Evolutionary conservation across 2,888 invertebrate species (phyloP).

Genomic region (Globia sparganii): DNA sequence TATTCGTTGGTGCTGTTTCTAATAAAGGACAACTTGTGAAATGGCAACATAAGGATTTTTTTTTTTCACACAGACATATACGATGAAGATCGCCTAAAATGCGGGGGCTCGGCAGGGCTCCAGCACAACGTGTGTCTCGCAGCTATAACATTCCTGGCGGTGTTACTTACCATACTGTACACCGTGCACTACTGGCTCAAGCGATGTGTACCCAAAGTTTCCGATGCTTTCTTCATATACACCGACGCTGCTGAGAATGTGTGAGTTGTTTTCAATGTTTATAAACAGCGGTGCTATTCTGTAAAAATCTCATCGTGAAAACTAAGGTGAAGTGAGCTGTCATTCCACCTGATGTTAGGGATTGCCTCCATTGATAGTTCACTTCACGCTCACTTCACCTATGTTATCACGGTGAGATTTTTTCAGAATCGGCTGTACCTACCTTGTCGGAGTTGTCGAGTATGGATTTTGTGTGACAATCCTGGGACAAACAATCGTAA

Average conservation of each 20-base stretch:
- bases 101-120: constrained; percentile 72
- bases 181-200: constrained; percentile 84
- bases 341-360: no score
- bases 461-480: neutral
- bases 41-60: neutral
- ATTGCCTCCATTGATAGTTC: no score
- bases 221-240: constrained; percentile 86
- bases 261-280: constrained; percentile 69
- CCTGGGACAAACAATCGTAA: neutral
- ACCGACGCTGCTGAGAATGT: constrained; percentile 83
- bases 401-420: no score
- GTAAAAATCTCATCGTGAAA: no score
- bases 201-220: constrained; percentile 84
- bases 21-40: constrained; percentile 1
- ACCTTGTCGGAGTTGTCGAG: neutral
- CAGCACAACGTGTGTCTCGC: constrained; percentile 82
- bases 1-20: neutral
- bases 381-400: no score
- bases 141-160: constrained; percentile 79
- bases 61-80: constrained; percentile 78
- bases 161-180: constrained; percentile 80
- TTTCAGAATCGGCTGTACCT: no score
- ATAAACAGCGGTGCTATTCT: no score
- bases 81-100: constrained; percentile 83
- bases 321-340: no score